Evolutionary conservation across 1,140 invertebrate genomes (phyloP).

Genomic region (Lasioglossum baleicum): DNA sequence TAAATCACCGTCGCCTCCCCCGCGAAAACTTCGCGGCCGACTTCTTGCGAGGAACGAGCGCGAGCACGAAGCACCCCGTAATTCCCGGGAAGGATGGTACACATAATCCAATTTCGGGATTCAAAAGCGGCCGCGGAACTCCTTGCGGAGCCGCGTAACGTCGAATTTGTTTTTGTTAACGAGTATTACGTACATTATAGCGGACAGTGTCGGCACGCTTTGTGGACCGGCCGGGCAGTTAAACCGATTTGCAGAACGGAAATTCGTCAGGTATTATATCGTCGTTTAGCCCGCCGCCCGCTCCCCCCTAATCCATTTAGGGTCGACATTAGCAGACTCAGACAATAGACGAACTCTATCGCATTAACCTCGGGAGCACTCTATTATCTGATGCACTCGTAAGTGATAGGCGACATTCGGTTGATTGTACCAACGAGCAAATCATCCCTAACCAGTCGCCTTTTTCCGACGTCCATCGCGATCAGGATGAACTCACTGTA

Average conservation of each 20-base stretch:
- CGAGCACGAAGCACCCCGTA: background rate
- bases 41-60: background rate
- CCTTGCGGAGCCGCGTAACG: background rate
- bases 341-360: constrained; percentile 31
- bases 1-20: constrained; percentile 10
- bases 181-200: constrained; percentile 4
- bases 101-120: background rate
- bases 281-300: constrained; percentile 48
- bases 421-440: background rate
- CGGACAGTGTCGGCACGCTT: background rate
- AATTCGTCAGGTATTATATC: constrained; percentile 45
- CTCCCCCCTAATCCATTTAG: constrained; percentile 58
- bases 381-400: constrained; percentile 48
- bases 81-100: background rate
- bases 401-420: constrained; percentile 11
- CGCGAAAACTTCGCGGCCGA: background rate
- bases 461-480: background rate
- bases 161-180: constrained; percentile 37
- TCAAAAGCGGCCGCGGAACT: background rate
- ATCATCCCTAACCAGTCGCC: no score
- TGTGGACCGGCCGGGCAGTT: constrained; percentile 12
- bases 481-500: no score
- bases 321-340: constrained; percentile 60
- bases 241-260: constrained; percentile 54
- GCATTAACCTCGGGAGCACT: constrained; percentile 28